Percentiles rank a stretch among this genome's conserved stretches.
These are phyloP conservation scores for Marisa cornuarietis DNA, from an alignment of 1,140 invertebrate species.

Conservation along the genomic window DNA sequence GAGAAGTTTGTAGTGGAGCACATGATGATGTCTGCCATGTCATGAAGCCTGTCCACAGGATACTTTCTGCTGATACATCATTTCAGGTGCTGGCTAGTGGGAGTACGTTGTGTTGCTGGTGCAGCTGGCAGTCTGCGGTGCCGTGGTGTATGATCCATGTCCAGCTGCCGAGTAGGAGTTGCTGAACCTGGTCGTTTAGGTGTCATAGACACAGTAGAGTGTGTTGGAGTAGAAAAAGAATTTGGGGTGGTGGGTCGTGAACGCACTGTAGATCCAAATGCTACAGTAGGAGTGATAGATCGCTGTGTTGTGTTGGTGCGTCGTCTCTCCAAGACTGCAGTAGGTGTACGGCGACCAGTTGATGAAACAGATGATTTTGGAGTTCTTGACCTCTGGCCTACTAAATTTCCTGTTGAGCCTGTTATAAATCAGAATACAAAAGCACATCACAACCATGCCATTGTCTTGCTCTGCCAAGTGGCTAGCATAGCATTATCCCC, in stretches of 20 bases:
- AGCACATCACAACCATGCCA: not conserved
- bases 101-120: slow-evolving; percentile 16
- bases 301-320: slow-evolving; percentile 33
- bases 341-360: slow-evolving; percentile 21
- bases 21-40: not conserved
- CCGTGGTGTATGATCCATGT: not conserved
- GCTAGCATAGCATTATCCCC: too few relatives aligned
- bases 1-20: not conserved
- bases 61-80: not conserved
- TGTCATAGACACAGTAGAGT: slow-evolving; percentile 23
- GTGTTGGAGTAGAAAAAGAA: slow-evolving; percentile 33
- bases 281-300: slow-evolving; percentile 42
- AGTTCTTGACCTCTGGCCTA: slow-evolving; percentile 38
- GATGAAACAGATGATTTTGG: slow-evolving; percentile 35
- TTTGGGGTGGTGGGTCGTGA: slow-evolving; percentile 42
- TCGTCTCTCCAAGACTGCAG: slow-evolving; percentile 20
- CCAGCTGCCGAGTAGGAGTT: slow-evolving; percentile 13
- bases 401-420: slow-evolving; percentile 54
- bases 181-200: slow-evolving; percentile 36
- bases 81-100: not conserved
- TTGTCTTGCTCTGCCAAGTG: too few relatives aligned
- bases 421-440: not conserved
- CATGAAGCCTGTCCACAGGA: slow-evolving; percentile 6
- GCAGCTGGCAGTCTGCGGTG: slow-evolving; percentile 30
- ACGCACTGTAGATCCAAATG: slow-evolving; percentile 35